These are phyloP conservation scores for Nannoperca obscura DNA, from an alignment of 2,797 vertebrate genomes.

Conservation along the genomic window DNA sequence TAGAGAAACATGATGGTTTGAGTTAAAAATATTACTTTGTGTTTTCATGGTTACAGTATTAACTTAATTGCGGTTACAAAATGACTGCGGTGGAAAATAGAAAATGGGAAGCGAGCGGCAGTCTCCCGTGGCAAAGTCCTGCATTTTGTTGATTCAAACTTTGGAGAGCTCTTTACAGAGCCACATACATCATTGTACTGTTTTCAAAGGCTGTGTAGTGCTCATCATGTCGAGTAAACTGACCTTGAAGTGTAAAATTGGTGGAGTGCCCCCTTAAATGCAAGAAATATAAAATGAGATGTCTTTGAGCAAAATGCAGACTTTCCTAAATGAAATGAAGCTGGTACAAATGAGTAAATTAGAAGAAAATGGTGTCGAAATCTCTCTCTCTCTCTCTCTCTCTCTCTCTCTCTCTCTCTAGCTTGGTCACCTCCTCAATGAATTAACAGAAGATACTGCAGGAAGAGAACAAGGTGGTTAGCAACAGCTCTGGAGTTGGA, in stretches of 20 bases:
- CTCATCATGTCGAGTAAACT: background rate
- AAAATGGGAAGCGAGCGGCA: background rate
- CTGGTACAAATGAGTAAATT: conserved; percentile 13
- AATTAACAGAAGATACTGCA: conserved; percentile 38
- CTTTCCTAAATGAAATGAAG: conserved; percentile 10
- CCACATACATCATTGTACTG: background rate
- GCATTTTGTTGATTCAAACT: conserved; percentile 8
- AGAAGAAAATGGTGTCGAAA: conserved; percentile 2
- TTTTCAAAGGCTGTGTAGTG: background rate
- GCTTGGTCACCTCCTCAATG: conserved; percentile 50
- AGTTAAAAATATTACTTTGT: conserved; percentile 2
- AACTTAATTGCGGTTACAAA: background rate
- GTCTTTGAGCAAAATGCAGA: conserved; percentile 7
- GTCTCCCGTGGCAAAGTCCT: background rate
- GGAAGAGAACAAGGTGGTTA: conserved; percentile 35
- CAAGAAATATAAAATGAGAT: background rate
- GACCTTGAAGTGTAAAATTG: background rate
- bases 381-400: conserved; percentile 29
- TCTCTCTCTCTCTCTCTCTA: conserved; percentile 30
- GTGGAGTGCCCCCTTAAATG: background rate
- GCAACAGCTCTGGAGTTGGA: conserved; percentile 36
- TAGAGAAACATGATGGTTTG: background rate
- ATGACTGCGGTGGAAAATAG: background rate
- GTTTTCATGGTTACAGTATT: conserved; percentile 1
- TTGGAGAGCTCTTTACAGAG: background rate